Base-by-base conservation (phyloP, 2,888 invertebrate species). In the Chydorus sphaericus region DNA sequence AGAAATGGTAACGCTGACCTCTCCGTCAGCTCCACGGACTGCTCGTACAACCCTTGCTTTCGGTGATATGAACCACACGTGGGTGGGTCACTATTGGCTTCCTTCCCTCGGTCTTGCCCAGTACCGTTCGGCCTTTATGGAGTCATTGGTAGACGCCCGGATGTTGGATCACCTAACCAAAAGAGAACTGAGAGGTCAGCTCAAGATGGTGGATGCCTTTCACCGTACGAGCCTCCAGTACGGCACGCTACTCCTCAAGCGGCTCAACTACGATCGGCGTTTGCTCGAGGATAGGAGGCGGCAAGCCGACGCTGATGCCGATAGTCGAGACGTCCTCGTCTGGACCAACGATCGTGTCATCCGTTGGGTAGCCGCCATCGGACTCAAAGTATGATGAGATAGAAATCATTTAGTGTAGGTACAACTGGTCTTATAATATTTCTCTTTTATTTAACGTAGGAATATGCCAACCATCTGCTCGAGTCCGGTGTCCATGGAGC, bases 21-120 rank as follows among this genome's bases (percentile, higher is more conserved):
- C 94, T 55, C 97, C 97, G 54, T 94, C 94, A 14, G 97, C 97
- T 59, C 94, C 96, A 57, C 89, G 92, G 71, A 93, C 94, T 51
- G 90, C 92, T 58, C 82, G 92, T 68, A 92, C 92, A 60, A 72
- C 73, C n/a, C 76, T 96, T 67, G 97, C 97, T 62, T 97, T 96
- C 74, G 97, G 97, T 57, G 97, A 98, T 73, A 98, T 98, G 97
- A 97, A 97, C 76, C 98, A 98, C 74, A 97, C 98, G 76, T 98
- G 98, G 97, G 92, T 97, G 67, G 97, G 96, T 60, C 98, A 98
- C 72, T 85, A 87, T 63, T 98, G 97, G 97, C 77, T 98, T 64
- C 93, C 93, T 14, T 83, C 87, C 39, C 75, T 98, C 61, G 97
- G 96, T 53, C 77, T 98, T 70, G 92, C 94, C 29, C 96, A 97